Base-by-base conservation (phyloP, 1,140 invertebrate genomes). In the Muscidifurax raptorellus region DNA sequence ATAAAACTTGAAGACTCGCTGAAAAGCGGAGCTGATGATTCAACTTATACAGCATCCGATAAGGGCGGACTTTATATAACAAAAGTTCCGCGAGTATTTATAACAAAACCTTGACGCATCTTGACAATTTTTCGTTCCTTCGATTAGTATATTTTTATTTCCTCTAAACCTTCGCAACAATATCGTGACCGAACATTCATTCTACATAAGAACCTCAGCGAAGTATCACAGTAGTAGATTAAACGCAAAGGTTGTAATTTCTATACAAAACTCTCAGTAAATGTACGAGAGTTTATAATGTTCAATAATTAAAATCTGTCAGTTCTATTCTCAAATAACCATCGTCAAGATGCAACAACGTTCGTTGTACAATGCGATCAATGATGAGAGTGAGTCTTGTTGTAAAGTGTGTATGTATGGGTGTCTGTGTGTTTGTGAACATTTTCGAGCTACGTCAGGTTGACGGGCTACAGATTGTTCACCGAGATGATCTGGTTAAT, bases 401-500 rank as follows among this genome's bases (percentile, higher is more conserved):
- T 22, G 18, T n/a, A 18, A 59, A 59, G 18, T 59, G 52, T 59
- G 52, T 59, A 6, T 59, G 52, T 13, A 5, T 9, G 13, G 2
- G 22, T 66, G 13, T 66, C 1, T n/a, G 22, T 22, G 32, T 30
- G 77, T 36, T 15, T 67, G 59, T 27, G 32, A 28, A 40, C 71
- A 40, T 22, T 28, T 22, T 59, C 7, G 67, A 30, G 28, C 44
- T 32, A n/a, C 1, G 27, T 32, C 36, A 7, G 13, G 30, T 59
- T 59, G 18, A 59, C 27, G 75, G 64, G 83, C 87, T 96, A 97
- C 92, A 97, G 94, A 94, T 98, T 98, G 93, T 98, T 98, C 83
- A 98, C 97, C 89, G 97, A 98, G 89, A 99, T 98, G 80, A 99
- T 99, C 94, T 98, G 97, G 93, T 98, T 98, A 90, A 99, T 98